Evolutionary conservation across 2,797 vertebrate genomes (phyloP), one percentile per base, ranked within the genome.

Genomic region (Halcyon chelicuti): DNA sequence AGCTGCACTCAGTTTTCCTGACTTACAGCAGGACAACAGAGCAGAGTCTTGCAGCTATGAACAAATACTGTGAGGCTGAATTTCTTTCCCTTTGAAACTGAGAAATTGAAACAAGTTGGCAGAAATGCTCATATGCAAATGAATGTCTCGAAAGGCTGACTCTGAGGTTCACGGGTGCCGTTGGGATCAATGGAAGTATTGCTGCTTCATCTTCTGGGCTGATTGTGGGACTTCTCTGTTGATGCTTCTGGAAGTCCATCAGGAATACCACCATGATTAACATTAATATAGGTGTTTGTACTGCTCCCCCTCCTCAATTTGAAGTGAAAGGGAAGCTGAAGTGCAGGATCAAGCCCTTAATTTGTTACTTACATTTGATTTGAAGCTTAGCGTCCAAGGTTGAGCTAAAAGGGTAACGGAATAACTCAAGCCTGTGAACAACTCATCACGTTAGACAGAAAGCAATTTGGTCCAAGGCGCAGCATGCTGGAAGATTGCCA

Each of bases 291-390:
- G 49, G 9, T 74, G 17, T 70, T 63, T 72, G 28, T 75, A 20
- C 7, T 1, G 0, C 31, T 73, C 11, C 44, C 9, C 22, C 19
- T 77, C 35, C 47, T 87, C 31, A 26, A 3, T 35, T 60, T 61
- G 67, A 92, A 92, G 55, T 63, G 51, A 76, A 90, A 63, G 54
- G 19, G 33, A 93, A n/a, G 17, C 29, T 58, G 25, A 51, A 82
- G 39, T 57, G 54, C 47, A 85, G 63, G 60, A 91, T 82, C 71
- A 74, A 88, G 70, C 37, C 60, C 40, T 60, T 84, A 54, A 70
- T 83, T 94, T 94, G 66, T 91, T 86, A 81, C 47, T 91, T 91
- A 71, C 44, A 61, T 54, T 92, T 82, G 67, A 92, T 86, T 78
- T 87, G 83, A 90, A 72, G 62, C 28, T 78, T 72, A 6, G 57